Evolutionary conservation across 2,797 vertebrate genomes (phyloP), one percentile per base, ranked within the genome.

Genomic region (Crenuchus spilurus): DNA sequence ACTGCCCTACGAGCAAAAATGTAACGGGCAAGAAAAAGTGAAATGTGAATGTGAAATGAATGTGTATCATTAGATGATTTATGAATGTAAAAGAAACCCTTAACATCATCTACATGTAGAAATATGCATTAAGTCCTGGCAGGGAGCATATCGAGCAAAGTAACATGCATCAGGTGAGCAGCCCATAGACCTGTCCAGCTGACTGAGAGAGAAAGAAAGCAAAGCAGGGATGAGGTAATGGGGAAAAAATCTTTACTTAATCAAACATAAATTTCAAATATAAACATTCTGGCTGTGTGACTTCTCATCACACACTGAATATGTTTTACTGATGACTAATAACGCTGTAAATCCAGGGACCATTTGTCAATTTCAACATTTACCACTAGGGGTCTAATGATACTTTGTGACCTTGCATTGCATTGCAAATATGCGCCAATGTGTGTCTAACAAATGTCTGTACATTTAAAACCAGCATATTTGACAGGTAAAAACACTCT

Each of bases 131-230:
- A 55, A 31, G 30, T 4, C 30, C n/a, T 10, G 54, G 28, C 3
- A 33, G 28, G n/a, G n/a, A 72, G 60, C 52, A 33, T 48, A 69
- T 28, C 1, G 2, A 39, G 49, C 35, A 72, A 61, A 70, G 41
- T 57, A 61, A 49, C 74, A 65, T 71, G 74, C 74, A 76, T 76
- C 60, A 49, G 52, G 24, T 66, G 49, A 76, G 33, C 68, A 71
- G 68, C 67, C 67, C 68, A 65, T 41, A 65, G 61, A 65, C 41
- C 57, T 76, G 11, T 57, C 51, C 14, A 22, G 30, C 55, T 69
- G 66, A 71, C 24, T 37, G 52, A 62, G 57, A 61, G 66, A 74
- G n/a, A 55, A 51, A 70, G 42, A 55, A 49, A 68, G 64, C 55
- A 70, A 51, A 76, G n/a, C 60, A 61, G 24, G 49, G 72, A 28